Conservation (phyloP, 2,797 vertebrate species). For the Tragelaphus oryx region DNA sequence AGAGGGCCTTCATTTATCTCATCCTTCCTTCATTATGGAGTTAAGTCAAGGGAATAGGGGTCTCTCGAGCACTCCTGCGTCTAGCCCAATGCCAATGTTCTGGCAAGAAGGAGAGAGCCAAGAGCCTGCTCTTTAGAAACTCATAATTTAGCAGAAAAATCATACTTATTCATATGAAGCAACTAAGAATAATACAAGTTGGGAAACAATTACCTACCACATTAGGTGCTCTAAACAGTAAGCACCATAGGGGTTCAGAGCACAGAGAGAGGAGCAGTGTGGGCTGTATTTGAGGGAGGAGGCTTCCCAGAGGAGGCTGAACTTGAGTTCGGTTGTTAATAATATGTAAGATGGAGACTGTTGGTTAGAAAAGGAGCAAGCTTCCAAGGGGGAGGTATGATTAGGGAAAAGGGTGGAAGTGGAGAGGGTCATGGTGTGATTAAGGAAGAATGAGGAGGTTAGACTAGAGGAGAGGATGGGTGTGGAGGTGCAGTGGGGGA, state of each 20-base stretch:
- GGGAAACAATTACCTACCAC: conserved; percentile 33
- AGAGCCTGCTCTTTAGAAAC: conserved; percentile 34
- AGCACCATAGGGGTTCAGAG: background rate
- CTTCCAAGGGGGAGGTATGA: background rate
- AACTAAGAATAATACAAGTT: conserved; percentile 42
- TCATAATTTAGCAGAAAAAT: conserved; percentile 33
- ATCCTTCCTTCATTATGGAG: background rate
- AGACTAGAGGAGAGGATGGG: background rate
- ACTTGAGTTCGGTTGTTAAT: conserved; percentile 32
- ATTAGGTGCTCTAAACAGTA: conserved; percentile 26
- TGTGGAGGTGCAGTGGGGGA: background rate
- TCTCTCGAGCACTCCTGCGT: background rate
- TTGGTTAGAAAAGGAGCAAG: conserved; percentile 23
- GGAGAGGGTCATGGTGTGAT: background rate
- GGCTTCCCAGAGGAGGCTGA: background rate
- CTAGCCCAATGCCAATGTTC: background rate
- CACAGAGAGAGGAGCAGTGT: background rate
- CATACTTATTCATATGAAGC: background rate
- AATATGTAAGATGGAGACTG: background rate
- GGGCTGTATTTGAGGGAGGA: background rate
- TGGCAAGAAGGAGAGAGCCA: background rate
- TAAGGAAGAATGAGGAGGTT: background rate
- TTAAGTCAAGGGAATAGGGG: background rate
- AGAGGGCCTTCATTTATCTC: conserved; percentile 18
- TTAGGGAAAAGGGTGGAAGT: background rate